phyloP scores from a whole-genome alignment of 2,888 invertebrate species.

The Drosophila mulleri region DNA sequence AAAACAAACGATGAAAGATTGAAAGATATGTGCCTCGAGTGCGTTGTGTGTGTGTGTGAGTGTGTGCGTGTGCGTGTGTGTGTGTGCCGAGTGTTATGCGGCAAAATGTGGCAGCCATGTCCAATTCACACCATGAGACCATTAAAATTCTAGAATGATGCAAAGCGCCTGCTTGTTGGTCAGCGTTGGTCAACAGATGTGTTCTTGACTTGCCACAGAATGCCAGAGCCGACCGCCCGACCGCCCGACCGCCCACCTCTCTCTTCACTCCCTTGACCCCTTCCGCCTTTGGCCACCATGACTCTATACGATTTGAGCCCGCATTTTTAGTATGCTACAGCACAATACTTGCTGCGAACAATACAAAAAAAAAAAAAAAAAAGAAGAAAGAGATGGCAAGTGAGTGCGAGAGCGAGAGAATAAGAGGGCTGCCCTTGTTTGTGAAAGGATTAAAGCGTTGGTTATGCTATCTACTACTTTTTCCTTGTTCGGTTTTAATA shows the following conservation, averaged over 20 bases:
- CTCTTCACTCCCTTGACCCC: no score
- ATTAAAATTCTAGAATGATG: conserved; percentile 60
- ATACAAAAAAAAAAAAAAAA: conserved; percentile 10
- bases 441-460: conserved; percentile 55
- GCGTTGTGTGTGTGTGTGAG: conserved; percentile 21
- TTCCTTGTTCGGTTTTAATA: conserved; percentile 63
- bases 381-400: neutral
- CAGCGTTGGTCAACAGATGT: conserved; percentile 57
- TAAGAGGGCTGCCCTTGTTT: conserved; percentile 47
- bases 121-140: conserved; percentile 60
- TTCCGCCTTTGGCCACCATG: no score
- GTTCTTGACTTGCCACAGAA: conserved; percentile 56
- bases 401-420: conserved; percentile 1
- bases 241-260: neutral
- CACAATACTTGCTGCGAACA: conserved; percentile 36
- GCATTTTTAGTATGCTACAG: conserved; percentile 39
- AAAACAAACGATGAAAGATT: conserved; percentile 10
- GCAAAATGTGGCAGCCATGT: conserved; percentile 56
- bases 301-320: conserved; percentile 51
- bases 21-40: conserved; percentile 24
- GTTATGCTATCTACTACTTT: conserved; percentile 49
- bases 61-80: conserved; percentile 24
- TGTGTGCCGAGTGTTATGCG: conserved; percentile 38
- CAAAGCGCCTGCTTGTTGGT: conserved; percentile 38
- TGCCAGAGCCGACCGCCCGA: neutral